Percentiles rank a stretch among this genome's conserved stretches.
phyloP scores from a whole-genome alignment of 2,888 invertebrate genomes.

The Megamerina dolium region DNA sequence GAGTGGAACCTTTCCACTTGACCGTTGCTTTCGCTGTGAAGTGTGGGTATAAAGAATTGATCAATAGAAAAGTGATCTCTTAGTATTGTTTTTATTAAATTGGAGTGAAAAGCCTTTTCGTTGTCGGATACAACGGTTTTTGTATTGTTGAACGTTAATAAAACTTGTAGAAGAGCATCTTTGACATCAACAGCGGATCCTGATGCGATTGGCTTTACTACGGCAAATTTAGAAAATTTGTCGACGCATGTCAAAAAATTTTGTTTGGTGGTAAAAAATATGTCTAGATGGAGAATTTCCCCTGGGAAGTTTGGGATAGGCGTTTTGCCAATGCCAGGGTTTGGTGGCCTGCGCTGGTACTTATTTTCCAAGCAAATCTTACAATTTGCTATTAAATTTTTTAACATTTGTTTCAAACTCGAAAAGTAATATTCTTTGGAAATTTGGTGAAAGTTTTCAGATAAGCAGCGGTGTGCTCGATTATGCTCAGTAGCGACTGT shows the following conservation, averaged over 20 bases:
- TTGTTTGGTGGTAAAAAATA: conserved; percentile 4
- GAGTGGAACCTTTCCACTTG: conserved; percentile 9
- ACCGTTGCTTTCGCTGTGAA: conserved; percentile 9
- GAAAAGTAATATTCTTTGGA: conserved; percentile 8
- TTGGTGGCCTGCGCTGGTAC: conserved; percentile 11
- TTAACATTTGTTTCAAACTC: conserved; percentile 4
- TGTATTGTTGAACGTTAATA: conserved; percentile 7
- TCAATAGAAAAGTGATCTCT: conserved; percentile 3
- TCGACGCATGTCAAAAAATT: conserved; percentile 7
- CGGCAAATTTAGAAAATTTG: conserved; percentile 11
- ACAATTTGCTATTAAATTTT: conserved; percentile 3
- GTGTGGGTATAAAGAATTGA: not conserved
- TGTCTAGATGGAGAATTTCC: conserved; percentile 10
- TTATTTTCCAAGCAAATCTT: conserved; percentile 10
- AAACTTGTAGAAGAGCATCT: conserved; percentile 10
- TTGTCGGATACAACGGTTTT: conserved; percentile 10
- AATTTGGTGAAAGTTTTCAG: conserved; percentile 14
- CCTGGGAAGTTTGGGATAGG: conserved; percentile 13
- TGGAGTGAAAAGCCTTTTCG: conserved; percentile 8
- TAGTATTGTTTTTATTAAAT: conserved; percentile 3
- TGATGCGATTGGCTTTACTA: conserved; percentile 8
- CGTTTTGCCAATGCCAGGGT: conserved; percentile 10
- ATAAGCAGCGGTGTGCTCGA: conserved; percentile 10
- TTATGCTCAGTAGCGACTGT: conserved; percentile 12
- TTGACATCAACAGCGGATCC: conserved; percentile 11